phyloP scores from a whole-genome alignment of 2,797 vertebrate genomes.

The Trematomus bernacchii region DNA sequence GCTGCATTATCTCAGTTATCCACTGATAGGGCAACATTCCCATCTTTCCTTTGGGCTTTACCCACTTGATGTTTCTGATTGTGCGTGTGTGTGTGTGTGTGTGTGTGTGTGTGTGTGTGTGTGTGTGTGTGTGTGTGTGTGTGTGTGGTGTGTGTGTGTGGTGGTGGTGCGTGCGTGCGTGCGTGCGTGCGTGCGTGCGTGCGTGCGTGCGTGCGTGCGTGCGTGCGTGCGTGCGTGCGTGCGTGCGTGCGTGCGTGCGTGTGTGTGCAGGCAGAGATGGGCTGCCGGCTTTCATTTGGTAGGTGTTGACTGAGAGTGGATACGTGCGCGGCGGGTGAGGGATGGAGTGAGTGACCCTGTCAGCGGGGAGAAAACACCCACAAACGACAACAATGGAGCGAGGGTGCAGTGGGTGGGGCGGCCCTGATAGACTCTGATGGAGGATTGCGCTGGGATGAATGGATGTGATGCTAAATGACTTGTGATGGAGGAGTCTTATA shows the following conservation, averaged over 20 bases:
- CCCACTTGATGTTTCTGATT: slow-evolving; percentile 71
- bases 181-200: slow-evolving; percentile 50
- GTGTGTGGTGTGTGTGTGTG: slow-evolving; percentile 14
- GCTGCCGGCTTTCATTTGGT: slow-evolving; percentile 80
- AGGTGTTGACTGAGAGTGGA: slow-evolving; percentile 76
- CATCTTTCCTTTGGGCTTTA: slow-evolving; percentile 53
- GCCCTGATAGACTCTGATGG: slow-evolving; percentile 7
- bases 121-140: too few relatives aligned
- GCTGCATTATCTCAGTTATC: slow-evolving; percentile 59
- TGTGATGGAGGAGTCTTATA: slow-evolving; percentile 26
- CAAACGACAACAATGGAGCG: slow-evolving; percentile 44
- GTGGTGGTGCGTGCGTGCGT: neutral
- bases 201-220: too few relatives aligned
- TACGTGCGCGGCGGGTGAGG: slow-evolving; percentile 59
- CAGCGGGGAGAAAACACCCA: slow-evolving; percentile 30
- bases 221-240: too few relatives aligned
- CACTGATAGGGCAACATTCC: slow-evolving; percentile 61
- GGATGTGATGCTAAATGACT: slow-evolving; percentile 51
- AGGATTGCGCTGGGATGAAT: slow-evolving; percentile 39
- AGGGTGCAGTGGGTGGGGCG: slow-evolving; percentile 48
- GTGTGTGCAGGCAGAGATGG: slow-evolving; percentile 56
- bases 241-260: slow-evolving; percentile 18
- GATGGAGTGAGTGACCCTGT: slow-evolving; percentile 68
- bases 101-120: too few relatives aligned
- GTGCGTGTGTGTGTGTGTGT: slow-evolving; percentile 19